Conservation (phyloP, 2,888 invertebrate species). For the Pyrochroa serraticornis region DNA sequence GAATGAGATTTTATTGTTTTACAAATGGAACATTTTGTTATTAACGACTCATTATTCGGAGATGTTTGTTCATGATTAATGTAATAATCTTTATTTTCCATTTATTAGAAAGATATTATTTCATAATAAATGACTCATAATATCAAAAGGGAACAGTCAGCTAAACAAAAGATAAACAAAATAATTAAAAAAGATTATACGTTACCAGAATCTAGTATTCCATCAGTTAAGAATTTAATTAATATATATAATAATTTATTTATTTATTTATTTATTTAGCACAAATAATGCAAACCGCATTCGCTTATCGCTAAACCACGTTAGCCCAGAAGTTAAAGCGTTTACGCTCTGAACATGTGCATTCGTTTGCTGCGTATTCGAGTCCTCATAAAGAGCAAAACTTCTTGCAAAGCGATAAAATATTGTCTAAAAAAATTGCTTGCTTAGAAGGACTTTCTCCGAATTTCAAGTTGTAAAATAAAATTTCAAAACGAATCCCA, state of each 20-base stretch:
- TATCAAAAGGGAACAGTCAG: slow-evolving; percentile 24
- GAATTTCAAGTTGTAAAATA: slow-evolving; percentile 15
- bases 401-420: slow-evolving; percentile 1
- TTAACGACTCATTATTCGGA: slow-evolving; percentile 2
- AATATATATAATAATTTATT: slow-evolving; percentile 20
- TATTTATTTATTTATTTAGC: slow-evolving; percentile 22
- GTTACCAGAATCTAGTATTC: slow-evolving; percentile 15
- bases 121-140: slow-evolving; percentile 26
- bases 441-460: too few species aligned
- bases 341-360: slow-evolving; percentile 9
- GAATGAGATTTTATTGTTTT: too few species aligned
- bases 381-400: slow-evolving; percentile 11
- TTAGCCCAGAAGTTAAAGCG: too few species aligned
- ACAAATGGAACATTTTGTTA: too few species aligned
- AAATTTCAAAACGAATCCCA: slow-evolving; percentile 17
- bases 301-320: too few species aligned
- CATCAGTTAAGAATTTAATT: slow-evolving; percentile 23
- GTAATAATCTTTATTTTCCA: slow-evolving; percentile 13
- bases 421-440: slow-evolving; percentile 15
- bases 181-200: slow-evolving; percentile 24
- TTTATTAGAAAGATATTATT: slow-evolving; percentile 24
- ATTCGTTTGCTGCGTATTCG: slow-evolving; percentile 9
- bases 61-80: slow-evolving; percentile 9
- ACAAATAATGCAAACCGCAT: too few species aligned
- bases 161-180: slow-evolving; percentile 24